Evolutionary conservation across 2,113 vertebrate genomes (phyloP).

Genomic region (Verasper variegatus): DNA sequence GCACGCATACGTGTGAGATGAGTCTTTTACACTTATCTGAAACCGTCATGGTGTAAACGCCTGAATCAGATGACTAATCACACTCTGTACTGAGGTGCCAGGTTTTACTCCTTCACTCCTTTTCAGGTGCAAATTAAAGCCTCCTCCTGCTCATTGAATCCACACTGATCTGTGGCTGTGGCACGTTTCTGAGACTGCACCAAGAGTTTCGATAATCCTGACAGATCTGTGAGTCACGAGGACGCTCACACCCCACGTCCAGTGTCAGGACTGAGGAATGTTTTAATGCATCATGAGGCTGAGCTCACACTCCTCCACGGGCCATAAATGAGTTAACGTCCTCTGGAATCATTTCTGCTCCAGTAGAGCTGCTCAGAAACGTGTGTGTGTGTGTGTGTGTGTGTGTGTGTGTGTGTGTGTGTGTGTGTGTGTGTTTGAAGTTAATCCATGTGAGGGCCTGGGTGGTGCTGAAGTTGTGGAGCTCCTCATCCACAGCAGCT

Average conservation of each 20-base stretch:
- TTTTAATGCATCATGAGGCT: constrained; percentile 44
- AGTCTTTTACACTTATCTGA: constrained; percentile 50
- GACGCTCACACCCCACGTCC: constrained; percentile 43
- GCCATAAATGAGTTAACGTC: constrained; percentile 24
- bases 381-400: constrained; percentile 20
- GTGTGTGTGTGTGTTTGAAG: constrained; percentile 11
- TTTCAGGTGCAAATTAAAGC: constrained; percentile 69
- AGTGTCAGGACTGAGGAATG: constrained; percentile 59
- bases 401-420: constrained; percentile 2
- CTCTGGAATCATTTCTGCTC: constrained; percentile 33
- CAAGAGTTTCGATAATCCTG: constrained; percentile 15
- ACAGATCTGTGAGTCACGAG: constrained; percentile 51
- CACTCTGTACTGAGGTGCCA: constrained; percentile 25
- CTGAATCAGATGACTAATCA: constrained; percentile 38
- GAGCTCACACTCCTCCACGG: constrained; percentile 30
- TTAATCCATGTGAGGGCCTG: constrained; percentile 36
- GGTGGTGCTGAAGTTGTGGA: constrained; percentile 21
- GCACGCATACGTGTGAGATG: constrained; percentile 37
- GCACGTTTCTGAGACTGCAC: constrained; percentile 3
- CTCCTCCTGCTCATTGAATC: constrained; percentile 36
- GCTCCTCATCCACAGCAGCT: constrained; percentile 54
- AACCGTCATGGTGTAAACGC: constrained; percentile 22
- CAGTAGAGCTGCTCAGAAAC: constrained; percentile 6
- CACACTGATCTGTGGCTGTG: constrained; percentile 23
- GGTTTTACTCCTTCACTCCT: constrained; percentile 7